Conservation (phyloP, 2,888 invertebrate species). For the Brachyptera risi region DNA sequence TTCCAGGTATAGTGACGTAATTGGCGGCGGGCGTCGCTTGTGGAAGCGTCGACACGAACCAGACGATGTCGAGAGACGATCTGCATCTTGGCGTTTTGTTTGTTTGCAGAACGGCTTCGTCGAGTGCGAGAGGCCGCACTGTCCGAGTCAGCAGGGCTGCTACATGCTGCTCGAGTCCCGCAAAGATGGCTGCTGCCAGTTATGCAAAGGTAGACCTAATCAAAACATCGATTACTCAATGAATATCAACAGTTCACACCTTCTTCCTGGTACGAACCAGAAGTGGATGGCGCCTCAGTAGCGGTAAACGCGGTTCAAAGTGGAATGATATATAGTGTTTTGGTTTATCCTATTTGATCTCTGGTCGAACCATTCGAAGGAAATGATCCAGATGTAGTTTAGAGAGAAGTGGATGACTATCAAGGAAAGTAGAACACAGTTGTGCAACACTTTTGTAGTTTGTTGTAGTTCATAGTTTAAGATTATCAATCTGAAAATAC, state of each 20-base stretch:
- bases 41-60: background rate
- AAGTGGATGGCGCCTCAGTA: background rate
- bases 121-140: conserved; percentile 71
- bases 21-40: background rate
- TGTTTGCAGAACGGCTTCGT: conserved; percentile 78
- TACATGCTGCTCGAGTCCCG: conserved; percentile 68
- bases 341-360: background rate
- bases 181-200: conserved; percentile 72
- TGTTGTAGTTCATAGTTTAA: too few species aligned
- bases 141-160: conserved; percentile 81
- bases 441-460: too few species aligned
- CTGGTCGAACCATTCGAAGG: background rate
- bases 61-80: background rate
- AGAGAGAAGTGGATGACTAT: too few species aligned
- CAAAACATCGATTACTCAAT: background rate
- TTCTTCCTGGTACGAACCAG: background rate
- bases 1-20: background rate
- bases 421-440: too few species aligned
- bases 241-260: background rate
- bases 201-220: conserved; percentile 66
- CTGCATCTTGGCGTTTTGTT: conserved; percentile 34
- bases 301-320: background rate
- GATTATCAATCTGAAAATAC: too few species aligned
- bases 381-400: background rate
- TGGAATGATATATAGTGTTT: background rate